These are phyloP conservation scores for Litoditis marina DNA, from an alignment of 2,888 invertebrate species.

Conservation along the genomic window DNA sequence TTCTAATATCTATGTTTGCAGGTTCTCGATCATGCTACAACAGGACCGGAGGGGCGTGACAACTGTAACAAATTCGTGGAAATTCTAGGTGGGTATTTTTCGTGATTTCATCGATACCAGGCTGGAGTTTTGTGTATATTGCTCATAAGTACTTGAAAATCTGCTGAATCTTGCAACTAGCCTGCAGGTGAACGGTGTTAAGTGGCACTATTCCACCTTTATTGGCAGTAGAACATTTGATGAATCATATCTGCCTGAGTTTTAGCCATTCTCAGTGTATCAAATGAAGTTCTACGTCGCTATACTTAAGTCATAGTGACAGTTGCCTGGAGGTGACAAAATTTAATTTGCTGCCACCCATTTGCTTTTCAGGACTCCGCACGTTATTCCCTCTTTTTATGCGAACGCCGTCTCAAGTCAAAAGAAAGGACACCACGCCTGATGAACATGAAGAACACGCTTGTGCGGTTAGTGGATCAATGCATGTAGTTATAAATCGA, in stretches of 20 bases:
- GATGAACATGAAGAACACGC: constrained; percentile 76
- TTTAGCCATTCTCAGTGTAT: too few species aligned
- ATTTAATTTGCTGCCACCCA: background rate
- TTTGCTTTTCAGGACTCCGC: constrained; percentile 70
- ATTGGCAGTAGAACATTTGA: too few species aligned
- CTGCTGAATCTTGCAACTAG: too few species aligned
- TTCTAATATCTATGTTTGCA: constrained; percentile 4
- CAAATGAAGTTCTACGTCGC: too few species aligned
- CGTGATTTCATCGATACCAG: too few species aligned
- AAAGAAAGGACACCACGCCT: constrained; percentile 67
- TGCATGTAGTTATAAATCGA: too few species aligned
- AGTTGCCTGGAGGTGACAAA: background rate
- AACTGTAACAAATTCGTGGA: constrained; percentile 93
- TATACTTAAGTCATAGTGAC: background rate
- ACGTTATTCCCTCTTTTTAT: constrained; percentile 97
- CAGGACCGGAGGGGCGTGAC: constrained; percentile 85
- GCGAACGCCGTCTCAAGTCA: constrained; percentile 87
- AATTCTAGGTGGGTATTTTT: constrained; percentile 71
- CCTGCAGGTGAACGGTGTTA: too few species aligned
- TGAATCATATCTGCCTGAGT: too few species aligned
- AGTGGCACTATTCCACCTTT: too few species aligned
- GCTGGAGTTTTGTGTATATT: too few species aligned
- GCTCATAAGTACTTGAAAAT: too few species aligned
- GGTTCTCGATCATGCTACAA: constrained; percentile 87
- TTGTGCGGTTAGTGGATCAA: constrained; percentile 65